These are phyloP conservation scores for Semicossyphus pulcher DNA, from an alignment of 2,113 vertebrate species.

Conservation along the genomic window DNA sequence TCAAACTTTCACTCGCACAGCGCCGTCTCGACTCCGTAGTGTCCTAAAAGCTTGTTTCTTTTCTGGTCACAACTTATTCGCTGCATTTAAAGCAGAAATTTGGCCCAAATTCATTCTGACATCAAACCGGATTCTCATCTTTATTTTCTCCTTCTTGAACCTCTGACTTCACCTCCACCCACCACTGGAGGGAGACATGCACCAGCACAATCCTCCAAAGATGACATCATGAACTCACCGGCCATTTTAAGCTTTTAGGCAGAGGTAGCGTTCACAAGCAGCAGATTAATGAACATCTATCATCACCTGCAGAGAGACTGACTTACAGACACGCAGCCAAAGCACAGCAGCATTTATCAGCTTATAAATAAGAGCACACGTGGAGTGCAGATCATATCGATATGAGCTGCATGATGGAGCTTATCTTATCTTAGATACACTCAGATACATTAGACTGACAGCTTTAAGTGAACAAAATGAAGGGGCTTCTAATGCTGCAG, in stretches of 20 bases:
- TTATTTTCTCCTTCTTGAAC: not conserved
- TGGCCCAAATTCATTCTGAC: too few relatives aligned
- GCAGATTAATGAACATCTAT: not conserved
- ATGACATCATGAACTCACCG: conserved; percentile 37
- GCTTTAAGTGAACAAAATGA: too few relatives aligned
- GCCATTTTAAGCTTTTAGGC: conserved; percentile 48
- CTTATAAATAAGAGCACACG: too few relatives aligned
- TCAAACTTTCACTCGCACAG: too few relatives aligned
- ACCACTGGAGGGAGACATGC: conserved; percentile 70
- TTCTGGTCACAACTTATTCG: too few relatives aligned
- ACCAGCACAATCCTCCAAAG: conserved; percentile 23
- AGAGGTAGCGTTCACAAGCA: not conserved
- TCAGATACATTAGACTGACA: not conserved
- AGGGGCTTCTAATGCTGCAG: too few relatives aligned
- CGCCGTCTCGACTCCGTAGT: too few relatives aligned
- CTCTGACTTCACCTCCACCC: not conserved
- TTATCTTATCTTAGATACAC: not conserved
- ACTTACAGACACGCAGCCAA: too few relatives aligned
- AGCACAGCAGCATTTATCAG: too few relatives aligned
- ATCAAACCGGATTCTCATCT: too few relatives aligned
- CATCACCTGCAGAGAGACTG: not conserved
- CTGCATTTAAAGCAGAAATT: too few relatives aligned
- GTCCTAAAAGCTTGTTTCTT: too few relatives aligned
- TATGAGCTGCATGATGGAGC: not conserved
- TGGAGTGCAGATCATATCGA: not conserved